Conservation (phyloP, 2,113 vertebrate species). For the Candoia aspera region DNA sequence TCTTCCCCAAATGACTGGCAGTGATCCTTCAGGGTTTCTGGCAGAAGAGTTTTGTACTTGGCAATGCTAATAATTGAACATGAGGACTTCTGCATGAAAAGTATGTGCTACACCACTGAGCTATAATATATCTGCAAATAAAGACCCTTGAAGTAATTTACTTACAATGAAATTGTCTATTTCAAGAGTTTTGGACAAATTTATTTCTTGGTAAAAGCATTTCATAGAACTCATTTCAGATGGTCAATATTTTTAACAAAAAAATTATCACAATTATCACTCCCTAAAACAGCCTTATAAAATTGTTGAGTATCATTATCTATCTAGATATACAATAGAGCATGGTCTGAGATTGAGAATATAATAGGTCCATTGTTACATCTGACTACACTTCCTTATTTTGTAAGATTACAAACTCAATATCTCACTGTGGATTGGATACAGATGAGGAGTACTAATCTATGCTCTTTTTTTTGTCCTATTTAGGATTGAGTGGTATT, state of each 20-base stretch:
- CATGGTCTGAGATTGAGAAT: neutral
- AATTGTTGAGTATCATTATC: neutral
- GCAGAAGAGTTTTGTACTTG: neutral
- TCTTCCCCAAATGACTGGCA: neutral
- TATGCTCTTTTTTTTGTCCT: slow-evolving; percentile 28
- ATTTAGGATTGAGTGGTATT: slow-evolving; percentile 66
- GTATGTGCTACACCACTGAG: neutral
- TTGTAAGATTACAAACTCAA: neutral
- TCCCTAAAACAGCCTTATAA: neutral
- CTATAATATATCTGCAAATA: neutral
- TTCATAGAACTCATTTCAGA: neutral
- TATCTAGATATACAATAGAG: neutral
- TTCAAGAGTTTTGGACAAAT: neutral
- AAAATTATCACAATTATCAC: neutral
- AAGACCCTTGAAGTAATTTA: neutral
- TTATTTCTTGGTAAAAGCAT: neutral
- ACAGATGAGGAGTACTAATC: neutral
- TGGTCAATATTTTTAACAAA: neutral
- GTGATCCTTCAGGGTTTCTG: neutral
- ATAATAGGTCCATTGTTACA: neutral
- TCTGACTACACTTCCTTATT: rapidly evolving
- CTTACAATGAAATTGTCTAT: neutral
- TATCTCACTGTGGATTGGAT: neutral
- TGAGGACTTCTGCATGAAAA: neutral
- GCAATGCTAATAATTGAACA: neutral